Evolutionary conservation across 2,888 invertebrate species (phyloP).

Genomic region (Trichogramma evanescens): DNA sequence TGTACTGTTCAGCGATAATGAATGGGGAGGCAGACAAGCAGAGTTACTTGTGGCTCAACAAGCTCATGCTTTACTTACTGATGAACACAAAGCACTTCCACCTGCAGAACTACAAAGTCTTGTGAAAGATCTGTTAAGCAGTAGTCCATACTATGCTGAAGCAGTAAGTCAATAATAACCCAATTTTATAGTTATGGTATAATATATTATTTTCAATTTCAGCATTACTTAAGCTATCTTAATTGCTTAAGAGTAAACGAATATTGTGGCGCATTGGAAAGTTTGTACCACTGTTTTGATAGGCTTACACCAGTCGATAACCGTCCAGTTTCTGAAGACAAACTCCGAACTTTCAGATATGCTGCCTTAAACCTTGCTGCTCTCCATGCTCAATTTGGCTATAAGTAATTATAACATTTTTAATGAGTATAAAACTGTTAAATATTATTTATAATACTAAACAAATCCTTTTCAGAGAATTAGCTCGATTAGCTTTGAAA

Average conservation of each 20-base stretch:
- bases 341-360: constrained; percentile 68
- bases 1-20: constrained; percentile 45
- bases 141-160: constrained; percentile 75
- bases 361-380: constrained; percentile 87
- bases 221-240: constrained; percentile 86
- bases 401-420: constrained; percentile 53
- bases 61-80: constrained; percentile 71
- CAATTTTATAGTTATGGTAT: constrained; percentile 4
- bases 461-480: constrained; percentile 15
- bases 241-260: constrained; percentile 84
- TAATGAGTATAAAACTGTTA: constrained; percentile 2
- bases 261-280: constrained; percentile 75
- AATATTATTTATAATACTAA: constrained; percentile 20
- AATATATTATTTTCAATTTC: constrained; percentile 36
- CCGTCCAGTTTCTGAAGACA: constrained; percentile 49
- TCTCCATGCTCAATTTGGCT: constrained; percentile 78
- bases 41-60: constrained; percentile 84
- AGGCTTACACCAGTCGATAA: constrained; percentile 50
- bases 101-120: constrained; percentile 71
- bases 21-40: constrained; percentile 82
- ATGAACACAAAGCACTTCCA: constrained; percentile 71
- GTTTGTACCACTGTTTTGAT: constrained; percentile 76
- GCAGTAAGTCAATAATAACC: constrained; percentile 55
- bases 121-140: constrained; percentile 64
- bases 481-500: constrained; percentile 69